These are phyloP conservation scores for Heliconius eleuchia DNA, from an alignment of 1,140 invertebrate species.

Conservation along the genomic window DNA sequence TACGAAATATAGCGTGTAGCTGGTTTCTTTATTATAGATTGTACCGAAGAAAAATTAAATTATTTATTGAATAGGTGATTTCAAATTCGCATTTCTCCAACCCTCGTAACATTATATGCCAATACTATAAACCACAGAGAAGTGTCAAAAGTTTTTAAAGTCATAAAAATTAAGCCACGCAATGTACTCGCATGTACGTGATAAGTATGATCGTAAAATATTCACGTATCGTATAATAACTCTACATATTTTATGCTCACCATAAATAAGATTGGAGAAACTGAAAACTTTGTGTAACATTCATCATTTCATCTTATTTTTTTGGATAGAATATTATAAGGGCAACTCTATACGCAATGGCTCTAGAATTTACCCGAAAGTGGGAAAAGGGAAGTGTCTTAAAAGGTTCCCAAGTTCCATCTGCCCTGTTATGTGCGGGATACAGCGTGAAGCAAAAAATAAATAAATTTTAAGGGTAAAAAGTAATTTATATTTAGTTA, in stretches of 20 bases:
- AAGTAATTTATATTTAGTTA: too few species aligned
- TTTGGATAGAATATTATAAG: neutral
- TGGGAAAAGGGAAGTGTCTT: too few species aligned
- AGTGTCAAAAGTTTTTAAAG: slow-evolving; percentile 21
- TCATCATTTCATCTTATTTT: neutral
- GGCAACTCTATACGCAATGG: too few species aligned
- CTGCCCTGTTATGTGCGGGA: too few species aligned
- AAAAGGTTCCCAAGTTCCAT: too few species aligned
- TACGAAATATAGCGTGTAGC: too few species aligned
- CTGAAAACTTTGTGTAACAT: neutral
- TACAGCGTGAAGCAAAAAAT: too few species aligned
- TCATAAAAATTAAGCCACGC: slow-evolving; percentile 20
- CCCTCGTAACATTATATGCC: neutral
- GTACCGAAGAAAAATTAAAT: too few species aligned
- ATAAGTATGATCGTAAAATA: slow-evolving; percentile 16
- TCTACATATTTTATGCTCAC: slow-evolving; percentile 10
- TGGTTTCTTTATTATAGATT: too few species aligned
- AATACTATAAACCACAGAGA: slow-evolving; percentile 9
- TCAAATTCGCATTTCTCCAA: neutral
- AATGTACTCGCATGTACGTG: neutral
- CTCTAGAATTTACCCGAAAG: too few species aligned
- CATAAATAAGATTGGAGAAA: slow-evolving; percentile 6
- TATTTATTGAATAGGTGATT: neutral
- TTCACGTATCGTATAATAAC: neutral
- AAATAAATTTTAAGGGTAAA: too few species aligned